A percentile compares a stretch with the other conserved stretches of the same genome.
These are phyloP conservation scores for Diplogasteroides magnus DNA, from an alignment of 1,140 invertebrate species.

Conservation along the genomic window DNA sequence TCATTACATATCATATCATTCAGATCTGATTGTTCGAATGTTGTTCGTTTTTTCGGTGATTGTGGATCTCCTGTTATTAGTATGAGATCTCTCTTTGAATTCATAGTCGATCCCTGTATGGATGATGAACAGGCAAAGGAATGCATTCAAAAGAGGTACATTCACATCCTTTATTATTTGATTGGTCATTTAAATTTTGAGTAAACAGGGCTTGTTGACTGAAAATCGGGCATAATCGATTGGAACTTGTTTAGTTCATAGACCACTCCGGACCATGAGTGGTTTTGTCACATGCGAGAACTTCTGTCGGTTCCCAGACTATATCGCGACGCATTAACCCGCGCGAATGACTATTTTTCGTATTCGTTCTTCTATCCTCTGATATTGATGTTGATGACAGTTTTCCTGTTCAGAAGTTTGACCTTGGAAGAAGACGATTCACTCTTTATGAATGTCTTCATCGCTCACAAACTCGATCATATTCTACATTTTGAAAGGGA, in stretches of 20 bases:
- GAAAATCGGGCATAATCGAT: too few relatives aligned
- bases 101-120: constrained; percentile 83
- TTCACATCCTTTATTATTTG: constrained; percentile 69
- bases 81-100: constrained; percentile 86
- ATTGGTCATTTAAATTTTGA: neutral
- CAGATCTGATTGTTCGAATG: neutral
- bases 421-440: constrained; percentile 69
- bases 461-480: constrained; percentile 86
- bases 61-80: constrained; percentile 80
- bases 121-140: constrained; percentile 56
- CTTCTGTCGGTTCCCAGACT: too few relatives aligned
- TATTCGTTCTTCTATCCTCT: constrained; percentile 69
- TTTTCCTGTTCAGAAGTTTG: constrained; percentile 62
- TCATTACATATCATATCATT: neutral
- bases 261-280: too few relatives aligned
- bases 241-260: too few relatives aligned
- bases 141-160: constrained; percentile 13
- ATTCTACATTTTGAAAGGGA: constrained; percentile 85
- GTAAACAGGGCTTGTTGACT: too few relatives aligned
- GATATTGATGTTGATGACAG: constrained; percentile 27
- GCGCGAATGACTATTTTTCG: constrained; percentile 56
- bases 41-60: constrained; percentile 61
- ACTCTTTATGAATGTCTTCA: constrained; percentile 87
- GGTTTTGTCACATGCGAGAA: too few relatives aligned
- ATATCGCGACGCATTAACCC: too few relatives aligned